phyloP scores from a whole-genome alignment of 2,113 vertebrate genomes.

The Podarcis muralis region DNA sequence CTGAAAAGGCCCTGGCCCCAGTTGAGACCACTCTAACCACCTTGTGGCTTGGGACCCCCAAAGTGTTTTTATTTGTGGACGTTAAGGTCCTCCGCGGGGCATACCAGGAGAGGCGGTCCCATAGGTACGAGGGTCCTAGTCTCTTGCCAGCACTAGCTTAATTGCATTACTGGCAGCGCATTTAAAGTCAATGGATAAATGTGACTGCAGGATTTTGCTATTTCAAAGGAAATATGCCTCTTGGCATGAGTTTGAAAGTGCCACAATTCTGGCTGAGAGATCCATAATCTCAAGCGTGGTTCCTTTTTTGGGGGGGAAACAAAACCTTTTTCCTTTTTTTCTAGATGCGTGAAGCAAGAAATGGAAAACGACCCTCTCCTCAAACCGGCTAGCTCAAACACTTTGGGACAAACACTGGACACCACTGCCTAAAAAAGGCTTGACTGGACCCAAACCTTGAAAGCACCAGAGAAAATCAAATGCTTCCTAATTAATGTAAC shows the following conservation, averaged over 20 bases:
- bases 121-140: too few relatives aligned
- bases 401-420: conserved; percentile 91
- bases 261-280: not conserved
- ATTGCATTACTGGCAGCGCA: conserved; percentile 5
- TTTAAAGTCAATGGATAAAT: not conserved
- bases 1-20: too few relatives aligned
- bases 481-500: conserved; percentile 83
- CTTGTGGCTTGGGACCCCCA: too few relatives aligned
- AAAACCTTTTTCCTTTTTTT: conserved; percentile 36
- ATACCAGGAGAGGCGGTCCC: too few relatives aligned
- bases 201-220: not conserved
- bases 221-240: not conserved
- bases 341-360: conserved; percentile 88
- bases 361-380: conserved; percentile 83
- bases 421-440: conserved; percentile 82
- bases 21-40: too few relatives aligned
- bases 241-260: not conserved
- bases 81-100: too few relatives aligned
- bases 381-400: conserved; percentile 88
- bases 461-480: conserved; percentile 92
- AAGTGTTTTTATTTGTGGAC: too few relatives aligned
- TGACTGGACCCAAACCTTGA: conserved; percentile 72
- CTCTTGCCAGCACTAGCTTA: not conserved
- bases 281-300: not conserved
- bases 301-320: not conserved